Conservation (phyloP, 1,140 invertebrate genomes). For the Heliconius eleuchia region DNA sequence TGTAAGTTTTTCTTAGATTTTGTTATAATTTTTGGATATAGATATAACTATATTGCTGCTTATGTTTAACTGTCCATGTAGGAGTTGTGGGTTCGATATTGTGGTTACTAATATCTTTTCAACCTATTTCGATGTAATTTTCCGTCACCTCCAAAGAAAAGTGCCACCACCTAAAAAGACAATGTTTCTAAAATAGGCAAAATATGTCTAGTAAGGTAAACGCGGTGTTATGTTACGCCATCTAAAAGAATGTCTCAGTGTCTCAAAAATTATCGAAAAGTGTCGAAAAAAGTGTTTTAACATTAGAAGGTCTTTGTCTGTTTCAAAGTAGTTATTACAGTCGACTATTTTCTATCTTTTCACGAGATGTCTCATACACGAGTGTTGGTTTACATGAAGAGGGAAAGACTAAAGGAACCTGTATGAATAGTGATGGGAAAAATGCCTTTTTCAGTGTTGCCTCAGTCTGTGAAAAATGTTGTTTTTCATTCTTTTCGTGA, state of each 20-base stretch:
- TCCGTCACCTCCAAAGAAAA: too few relatives aligned
- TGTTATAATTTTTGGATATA: neutral
- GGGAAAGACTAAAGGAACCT: neutral
- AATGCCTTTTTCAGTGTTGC: neutral
- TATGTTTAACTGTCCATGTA: neutral
- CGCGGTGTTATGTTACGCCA: too few relatives aligned
- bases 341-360: neutral
- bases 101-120: too few relatives aligned
- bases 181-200: too few relatives aligned
- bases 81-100: too few relatives aligned
- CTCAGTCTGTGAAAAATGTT: neutral
- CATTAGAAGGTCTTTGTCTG: too few relatives aligned
- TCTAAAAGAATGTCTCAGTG: too few relatives aligned
- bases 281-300: too few relatives aligned
- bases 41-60: neutral
- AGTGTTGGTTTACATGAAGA: constrained; percentile 2
- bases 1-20: neutral
- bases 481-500: neutral
- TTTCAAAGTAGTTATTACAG: neutral
- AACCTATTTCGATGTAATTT: neutral
- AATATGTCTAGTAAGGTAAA: too few relatives aligned
- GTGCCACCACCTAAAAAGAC: too few relatives aligned
- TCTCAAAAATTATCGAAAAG: too few relatives aligned
- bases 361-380: constrained; percentile 5
- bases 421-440: constrained; percentile 4